phyloP scores from a whole-genome alignment of 2,113 vertebrate species.

The Pachyramphus minor region DNA sequence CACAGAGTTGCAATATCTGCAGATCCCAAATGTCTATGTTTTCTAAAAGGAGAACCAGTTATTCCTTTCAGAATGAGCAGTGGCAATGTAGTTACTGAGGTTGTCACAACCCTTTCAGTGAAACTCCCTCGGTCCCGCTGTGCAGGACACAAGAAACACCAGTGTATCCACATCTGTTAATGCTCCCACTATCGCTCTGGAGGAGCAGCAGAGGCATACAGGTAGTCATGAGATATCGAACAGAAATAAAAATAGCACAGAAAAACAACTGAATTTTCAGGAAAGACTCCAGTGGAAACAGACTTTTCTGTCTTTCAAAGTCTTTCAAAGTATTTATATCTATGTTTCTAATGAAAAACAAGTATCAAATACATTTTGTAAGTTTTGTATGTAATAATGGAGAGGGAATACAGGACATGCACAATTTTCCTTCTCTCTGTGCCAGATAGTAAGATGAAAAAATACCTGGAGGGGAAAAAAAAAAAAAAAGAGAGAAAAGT shows the following conservation, averaged over 20 bases:
- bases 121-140: background rate
- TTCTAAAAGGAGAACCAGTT: background rate
- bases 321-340: background rate
- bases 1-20: background rate
- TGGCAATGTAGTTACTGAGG: background rate
- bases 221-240: background rate
- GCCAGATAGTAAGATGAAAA: background rate
- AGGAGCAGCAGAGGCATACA: background rate
- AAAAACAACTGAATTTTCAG: background rate
- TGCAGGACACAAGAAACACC: fast-evolving
- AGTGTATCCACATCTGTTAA: no score
- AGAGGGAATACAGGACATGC: background rate
- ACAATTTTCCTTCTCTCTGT: background rate
- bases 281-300: background rate
- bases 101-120: background rate
- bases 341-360: background rate
- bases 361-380: background rate
- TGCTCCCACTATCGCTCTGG: background rate
- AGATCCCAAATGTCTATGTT: background rate
- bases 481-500: no score
- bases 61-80: background rate
- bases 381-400: background rate
- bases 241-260: background rate
- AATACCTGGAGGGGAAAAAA: background rate
- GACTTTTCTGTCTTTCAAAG: no score